Conservation (phyloP, 2,888 invertebrate genomes). For the Oscheius myriophilus region DNA sequence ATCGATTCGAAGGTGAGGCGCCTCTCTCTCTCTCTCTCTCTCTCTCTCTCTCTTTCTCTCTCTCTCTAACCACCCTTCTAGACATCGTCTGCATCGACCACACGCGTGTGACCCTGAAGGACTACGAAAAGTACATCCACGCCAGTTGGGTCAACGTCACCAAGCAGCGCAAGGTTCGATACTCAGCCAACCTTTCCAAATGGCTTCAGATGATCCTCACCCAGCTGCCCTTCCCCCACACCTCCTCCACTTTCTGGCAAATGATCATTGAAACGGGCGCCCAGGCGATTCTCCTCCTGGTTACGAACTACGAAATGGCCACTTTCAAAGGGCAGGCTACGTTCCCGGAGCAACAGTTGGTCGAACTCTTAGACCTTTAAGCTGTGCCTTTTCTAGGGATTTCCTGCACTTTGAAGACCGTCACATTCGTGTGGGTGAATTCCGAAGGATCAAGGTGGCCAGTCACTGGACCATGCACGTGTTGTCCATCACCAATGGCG, state of each 20-base stretch:
- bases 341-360: conserved; percentile 41
- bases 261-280: conserved; percentile 47
- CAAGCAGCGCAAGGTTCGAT: conserved; percentile 23
- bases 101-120: conserved; percentile 42
- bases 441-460: conserved; percentile 35
- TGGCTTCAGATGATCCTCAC: conserved; percentile 37
- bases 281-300: conserved; percentile 45
- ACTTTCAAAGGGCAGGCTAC: conserved; percentile 33
- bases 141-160: conserved; percentile 48
- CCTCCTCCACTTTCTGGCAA: conserved; percentile 50
- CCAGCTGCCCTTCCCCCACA: conserved; percentile 48
- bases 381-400: conserved; percentile 35
- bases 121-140: conserved; percentile 38
- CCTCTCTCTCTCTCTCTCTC: neutral
- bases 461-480: conserved; percentile 41
- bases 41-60: neutral
- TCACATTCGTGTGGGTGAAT: conserved; percentile 48
- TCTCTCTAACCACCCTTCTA: conserved; percentile 4
- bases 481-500: conserved; percentile 39
- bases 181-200: neutral
- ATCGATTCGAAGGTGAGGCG: conserved; percentile 12
- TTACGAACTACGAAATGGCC: conserved; percentile 42
- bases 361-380: neutral
- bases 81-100: conserved; percentile 55
- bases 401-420: conserved; percentile 42